Evolutionary conservation across 2,888 invertebrate genomes (phyloP).

Genomic region (Phortica magna): DNA sequence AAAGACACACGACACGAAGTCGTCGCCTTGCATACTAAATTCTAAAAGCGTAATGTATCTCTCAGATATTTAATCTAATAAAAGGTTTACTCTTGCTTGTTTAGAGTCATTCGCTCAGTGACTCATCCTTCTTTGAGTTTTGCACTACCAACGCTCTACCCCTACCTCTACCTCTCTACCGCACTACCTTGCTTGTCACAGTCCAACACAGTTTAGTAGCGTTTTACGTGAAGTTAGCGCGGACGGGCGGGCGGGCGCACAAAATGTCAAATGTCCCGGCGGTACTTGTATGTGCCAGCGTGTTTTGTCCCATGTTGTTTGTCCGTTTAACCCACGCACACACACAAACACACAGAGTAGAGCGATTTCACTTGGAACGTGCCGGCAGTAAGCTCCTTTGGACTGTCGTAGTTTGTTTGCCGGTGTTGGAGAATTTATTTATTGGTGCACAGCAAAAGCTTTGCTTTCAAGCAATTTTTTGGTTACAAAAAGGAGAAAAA

Average conservation of each 20-base stretch:
- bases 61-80: slow-evolving; percentile 56
- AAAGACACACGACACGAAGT: slow-evolving; percentile 32
- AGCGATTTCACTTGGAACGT: neutral
- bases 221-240: too few relatives aligned
- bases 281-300: neutral
- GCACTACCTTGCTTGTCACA: neutral
- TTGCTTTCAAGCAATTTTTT: slow-evolving; percentile 30
- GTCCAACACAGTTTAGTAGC: neutral
- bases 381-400: neutral
- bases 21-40: slow-evolving; percentile 46
- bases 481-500: slow-evolving; percentile 1
- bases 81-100: slow-evolving; percentile 46
- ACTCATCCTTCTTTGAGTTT: neutral
- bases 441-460: slow-evolving; percentile 49
- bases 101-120: slow-evolving; percentile 17
- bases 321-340: slow-evolving; percentile 5
- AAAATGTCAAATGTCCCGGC: slow-evolving; percentile 21
- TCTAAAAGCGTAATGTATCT: slow-evolving; percentile 50
- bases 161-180: neutral
- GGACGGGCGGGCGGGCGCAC: neutral
- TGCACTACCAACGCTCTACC: too few relatives aligned
- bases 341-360: neutral
- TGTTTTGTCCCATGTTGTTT: slow-evolving; percentile 3
- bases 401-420: slow-evolving; percentile 32
- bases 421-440: slow-evolving; percentile 53